Evolutionary conservation across 2,113 vertebrate species (phyloP), one percentile per base, ranked within the genome.

Genomic region (Gambusia affinis): DNA sequence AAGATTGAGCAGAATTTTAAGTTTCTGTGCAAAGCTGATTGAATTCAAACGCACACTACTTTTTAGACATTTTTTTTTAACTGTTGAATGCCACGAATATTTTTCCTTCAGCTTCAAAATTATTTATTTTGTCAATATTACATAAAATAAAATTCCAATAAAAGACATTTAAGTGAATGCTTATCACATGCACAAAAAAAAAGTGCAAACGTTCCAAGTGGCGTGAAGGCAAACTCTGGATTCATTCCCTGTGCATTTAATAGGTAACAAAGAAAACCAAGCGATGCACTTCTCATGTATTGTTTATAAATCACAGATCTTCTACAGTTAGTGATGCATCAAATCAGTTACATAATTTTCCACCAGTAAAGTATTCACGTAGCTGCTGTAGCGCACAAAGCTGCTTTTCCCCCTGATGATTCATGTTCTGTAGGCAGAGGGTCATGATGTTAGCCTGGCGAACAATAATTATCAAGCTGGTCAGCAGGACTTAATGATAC

Each of bases 351-450:
- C 61, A 66, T 82, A 83, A 88, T 71, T 70, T 73, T 87, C 28
- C 54, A 77, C 51, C 74, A 67, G 62, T 77, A 64, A 82, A 72
- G 57, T 70, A 63, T 79, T 76, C 29, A 47, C 62, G 66, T 75
- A 66, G 80, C 70, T 78, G 76, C 78, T 85, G 75, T 74, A 54
- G 81, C 75, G 72, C 76, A 73, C 81, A 29, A 72, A 78, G 78
- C 82, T 72, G 67, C 61, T 75, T 73, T 77, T 68, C 84, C 72
- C 72, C 72, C 80, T 22, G 82, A 83, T 90, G 90, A 93, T 78
- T 92, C 90, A 91, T 71, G 39, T 78, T 76, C 73, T 86, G 90
- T 90, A 91, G 89, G 91, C 89, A 87, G 87, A 85, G 64, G 76
- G 86, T 84, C 83, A 81, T 42, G 70, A 74, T 5, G 8, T 65